phyloP scores from a whole-genome alignment of 2,888 invertebrate species.

The Pilophorus perplexus region DNA sequence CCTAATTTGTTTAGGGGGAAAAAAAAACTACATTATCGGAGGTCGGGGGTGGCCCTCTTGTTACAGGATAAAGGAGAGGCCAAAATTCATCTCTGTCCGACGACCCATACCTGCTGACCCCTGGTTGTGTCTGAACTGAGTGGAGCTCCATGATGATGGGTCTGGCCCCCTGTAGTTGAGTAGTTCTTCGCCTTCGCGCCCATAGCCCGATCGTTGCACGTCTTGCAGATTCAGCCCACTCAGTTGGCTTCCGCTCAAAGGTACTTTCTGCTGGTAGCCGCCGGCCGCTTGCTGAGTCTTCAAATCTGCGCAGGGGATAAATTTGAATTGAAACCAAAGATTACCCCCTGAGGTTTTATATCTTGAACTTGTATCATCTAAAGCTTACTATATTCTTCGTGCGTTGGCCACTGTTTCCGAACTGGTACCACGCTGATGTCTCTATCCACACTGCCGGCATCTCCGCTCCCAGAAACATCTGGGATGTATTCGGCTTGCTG shows the following conservation, averaged over 20 bases:
- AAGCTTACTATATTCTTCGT: conserved; percentile 19
- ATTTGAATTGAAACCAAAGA: too few relatives aligned
- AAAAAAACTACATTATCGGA: too few relatives aligned
- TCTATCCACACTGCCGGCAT: background rate
- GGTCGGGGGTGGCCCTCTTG: too few relatives aligned
- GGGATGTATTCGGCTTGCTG: conserved; percentile 13
- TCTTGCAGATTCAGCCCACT: conserved; percentile 9
- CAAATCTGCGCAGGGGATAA: background rate
- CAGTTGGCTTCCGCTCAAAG: conserved; percentile 1
- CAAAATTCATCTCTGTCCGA: too few relatives aligned
- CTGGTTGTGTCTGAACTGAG: conserved; percentile 39
- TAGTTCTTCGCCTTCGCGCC: conserved; percentile 49
- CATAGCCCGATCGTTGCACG: conserved; percentile 44
- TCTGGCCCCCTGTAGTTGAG: conserved; percentile 39
- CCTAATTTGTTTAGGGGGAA: too few relatives aligned
- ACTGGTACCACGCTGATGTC: conserved; percentile 23
- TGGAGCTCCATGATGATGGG: conserved; percentile 10
- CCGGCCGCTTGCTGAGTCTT: conserved; percentile 2
- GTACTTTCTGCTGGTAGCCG: background rate
- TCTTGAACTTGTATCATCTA: too few relatives aligned
- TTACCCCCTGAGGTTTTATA: too few relatives aligned
- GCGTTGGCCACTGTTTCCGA: conserved; percentile 26
- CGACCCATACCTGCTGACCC: too few relatives aligned
- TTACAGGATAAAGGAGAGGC: too few relatives aligned
- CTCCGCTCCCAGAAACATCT: conserved; percentile 9